Base-by-base conservation (phyloP, 2,888 invertebrate species). In the Campaea margaritaria region DNA sequence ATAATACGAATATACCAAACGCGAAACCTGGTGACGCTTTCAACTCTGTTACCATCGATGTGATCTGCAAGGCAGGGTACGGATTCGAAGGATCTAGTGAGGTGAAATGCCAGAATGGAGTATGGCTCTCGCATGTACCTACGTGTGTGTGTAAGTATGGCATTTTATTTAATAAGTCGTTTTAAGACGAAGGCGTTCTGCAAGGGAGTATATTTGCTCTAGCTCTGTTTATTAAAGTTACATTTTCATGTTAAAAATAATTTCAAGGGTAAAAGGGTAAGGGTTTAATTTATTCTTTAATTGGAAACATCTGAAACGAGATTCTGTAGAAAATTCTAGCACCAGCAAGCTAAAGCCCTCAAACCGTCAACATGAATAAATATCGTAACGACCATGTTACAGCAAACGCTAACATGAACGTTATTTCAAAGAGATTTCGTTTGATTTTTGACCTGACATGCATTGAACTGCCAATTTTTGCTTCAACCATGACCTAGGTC, bases 131-230 rank as follows among this genome's bases (percentile, higher is more conserved):
- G 1, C 10, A 12, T 2, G 39, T 41, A 4, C 46, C 41, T 14
- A 46, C 34, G 42, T 44, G 51, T 58, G 34, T 31, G 11, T 0
- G 75, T 74, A 74, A 51, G 76, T 75, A 64, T 36, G 8, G n/a
- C 2, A 15, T 8, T 31, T 34, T 5, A 38, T 2, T 31, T 31
- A 14, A 12, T 13, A 5, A 14, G 8, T 15, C 5, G 11, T 39
- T 39, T 28, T 41, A 13, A 49, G 31, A 31, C 5, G 12, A 14
- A 28, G 27, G 48, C 0, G 28, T 49, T 1, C 15, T 28, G 27
- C 49, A 49, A 28, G 49, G 41, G 12, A 28, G 41, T n/a, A 0
- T 0, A 14, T 10, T 39, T 41, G 39, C 27, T 11, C 5, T n/a
- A 36, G 36, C n/a, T 27, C 14, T 21, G 21, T 21, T 21, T 21